Evolutionary conservation across 2,888 invertebrate genomes (phyloP).

Genomic region (Andrena hattorfiana): DNA sequence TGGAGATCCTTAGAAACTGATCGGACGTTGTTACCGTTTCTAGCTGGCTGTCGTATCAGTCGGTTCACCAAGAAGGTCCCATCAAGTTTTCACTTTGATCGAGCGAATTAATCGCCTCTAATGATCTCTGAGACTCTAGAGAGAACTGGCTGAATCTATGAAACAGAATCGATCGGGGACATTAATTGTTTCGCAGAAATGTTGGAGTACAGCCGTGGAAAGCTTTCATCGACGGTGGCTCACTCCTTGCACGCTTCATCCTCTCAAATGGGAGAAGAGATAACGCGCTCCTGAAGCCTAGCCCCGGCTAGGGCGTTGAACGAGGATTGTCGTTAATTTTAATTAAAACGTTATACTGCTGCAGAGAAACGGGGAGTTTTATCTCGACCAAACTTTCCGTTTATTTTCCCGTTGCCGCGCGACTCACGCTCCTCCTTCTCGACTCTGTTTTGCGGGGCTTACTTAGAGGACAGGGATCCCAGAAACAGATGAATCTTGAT

Average conservation of each 20-base stretch:
- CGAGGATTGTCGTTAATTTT: slow-evolving; percentile 63
- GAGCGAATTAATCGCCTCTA: slow-evolving; percentile 44
- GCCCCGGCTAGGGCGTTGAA: slow-evolving; percentile 1
- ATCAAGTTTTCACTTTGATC: slow-evolving; percentile 40
- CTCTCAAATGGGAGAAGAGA: slow-evolving; percentile 37
- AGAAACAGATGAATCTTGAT: not conserved
- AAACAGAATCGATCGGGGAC: slow-evolving; percentile 38
- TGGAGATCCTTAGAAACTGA: too few species aligned
- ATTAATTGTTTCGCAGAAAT: slow-evolving; percentile 47
- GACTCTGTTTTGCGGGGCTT: slow-evolving; percentile 3
- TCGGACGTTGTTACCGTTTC: not conserved
- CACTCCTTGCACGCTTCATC: slow-evolving; percentile 13
- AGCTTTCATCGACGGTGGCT: slow-evolving; percentile 35
- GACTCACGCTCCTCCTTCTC: not conserved
- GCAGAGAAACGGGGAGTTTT: slow-evolving; percentile 37
- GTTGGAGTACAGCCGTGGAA: slow-evolving; percentile 13
- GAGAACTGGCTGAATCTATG: slow-evolving; percentile 26
- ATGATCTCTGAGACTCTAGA: slow-evolving; percentile 15
- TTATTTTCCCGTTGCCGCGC: slow-evolving; percentile 37
- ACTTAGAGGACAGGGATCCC: not conserved
- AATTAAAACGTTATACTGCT: slow-evolving; percentile 59
- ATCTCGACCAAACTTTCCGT: slow-evolving; percentile 50
- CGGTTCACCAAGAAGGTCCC: slow-evolving; percentile 25
- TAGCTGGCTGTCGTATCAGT: not conserved
- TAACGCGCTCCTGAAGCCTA: slow-evolving; percentile 24